phyloP scores from a whole-genome alignment of 2,888 invertebrate species.

The Agriopis marginaria region DNA sequence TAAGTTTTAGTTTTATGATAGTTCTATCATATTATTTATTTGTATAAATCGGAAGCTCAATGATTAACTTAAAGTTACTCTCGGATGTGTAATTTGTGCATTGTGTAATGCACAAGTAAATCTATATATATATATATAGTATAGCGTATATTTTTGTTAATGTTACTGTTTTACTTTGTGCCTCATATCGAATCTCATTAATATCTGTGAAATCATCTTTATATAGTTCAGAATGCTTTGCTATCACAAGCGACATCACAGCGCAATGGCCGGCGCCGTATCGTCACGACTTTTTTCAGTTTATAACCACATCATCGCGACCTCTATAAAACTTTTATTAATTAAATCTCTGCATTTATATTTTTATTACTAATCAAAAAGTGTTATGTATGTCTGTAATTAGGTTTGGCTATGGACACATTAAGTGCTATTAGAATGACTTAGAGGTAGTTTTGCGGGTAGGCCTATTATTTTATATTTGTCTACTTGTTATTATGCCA shows the following conservation, averaged over 20 bases:
- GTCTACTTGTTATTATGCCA: slow-evolving; percentile 9
- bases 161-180: slow-evolving; percentile 79
- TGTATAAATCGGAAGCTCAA: slow-evolving; percentile 86
- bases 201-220: slow-evolving; percentile 53
- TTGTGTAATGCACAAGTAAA: slow-evolving; percentile 77
- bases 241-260: slow-evolving; percentile 65
- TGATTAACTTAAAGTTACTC: slow-evolving; percentile 83
- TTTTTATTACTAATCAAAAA: slow-evolving; percentile 18
- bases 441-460: slow-evolving; percentile 11
- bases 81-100: slow-evolving; percentile 76
- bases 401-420: slow-evolving; percentile 1
- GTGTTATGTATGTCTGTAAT: slow-evolving; percentile 3
- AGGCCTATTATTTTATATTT: slow-evolving; percentile 17
- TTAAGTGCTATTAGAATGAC: not conserved
- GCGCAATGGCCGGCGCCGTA: not conserved
- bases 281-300: slow-evolving; percentile 11
- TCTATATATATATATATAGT: slow-evolving; percentile 67
- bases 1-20: slow-evolving; percentile 54
- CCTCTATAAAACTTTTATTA: not conserved
- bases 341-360: slow-evolving; percentile 28
- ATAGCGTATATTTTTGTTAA: slow-evolving; percentile 76
- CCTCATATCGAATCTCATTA: slow-evolving; percentile 82
- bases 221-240: slow-evolving; percentile 49
- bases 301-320: not conserved
- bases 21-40: slow-evolving; percentile 79